Evolutionary conservation across 2,113 vertebrate species (phyloP).

Genomic region (Mustela lutreola): DNA sequence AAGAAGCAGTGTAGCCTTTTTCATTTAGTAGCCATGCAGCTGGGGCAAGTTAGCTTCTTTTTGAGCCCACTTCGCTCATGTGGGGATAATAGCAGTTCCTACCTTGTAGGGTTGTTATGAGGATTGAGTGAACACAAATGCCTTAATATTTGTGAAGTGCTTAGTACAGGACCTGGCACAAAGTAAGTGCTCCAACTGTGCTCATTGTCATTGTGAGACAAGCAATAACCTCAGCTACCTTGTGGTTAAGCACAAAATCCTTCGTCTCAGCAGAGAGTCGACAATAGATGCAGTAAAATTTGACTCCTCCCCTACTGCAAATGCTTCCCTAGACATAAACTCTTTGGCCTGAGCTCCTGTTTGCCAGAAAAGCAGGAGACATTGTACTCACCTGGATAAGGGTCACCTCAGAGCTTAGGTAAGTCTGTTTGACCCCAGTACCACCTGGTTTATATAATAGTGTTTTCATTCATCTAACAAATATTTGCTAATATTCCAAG

Average conservation of each 20-base stretch:
- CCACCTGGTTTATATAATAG: conserved; percentile 11
- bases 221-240: conserved; percentile 26
- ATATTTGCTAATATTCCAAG: conserved; percentile 47
- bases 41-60: background rate
- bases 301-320: background rate
- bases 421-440: background rate
- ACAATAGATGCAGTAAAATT: background rate
- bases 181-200: background rate
- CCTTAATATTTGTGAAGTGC: background rate
- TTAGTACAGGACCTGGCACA: conserved; percentile 9
- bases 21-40: background rate
- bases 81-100: background rate
- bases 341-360: background rate
- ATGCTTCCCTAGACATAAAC: background rate
- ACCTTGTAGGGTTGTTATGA: background rate
- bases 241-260: conserved; percentile 44
- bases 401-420: background rate
- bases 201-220: conserved; percentile 2
- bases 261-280: conserved; percentile 20
- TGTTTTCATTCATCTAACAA: conserved; percentile 36
- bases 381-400: background rate
- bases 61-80: background rate
- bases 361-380: conserved; percentile 7
- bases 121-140: background rate
- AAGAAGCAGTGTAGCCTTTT: background rate